A percentile compares a stretch with the other conserved stretches of the same genome.
phyloP scores from a whole-genome alignment of 2,888 invertebrate genomes.

The Cheilosia vulpina region DNA sequence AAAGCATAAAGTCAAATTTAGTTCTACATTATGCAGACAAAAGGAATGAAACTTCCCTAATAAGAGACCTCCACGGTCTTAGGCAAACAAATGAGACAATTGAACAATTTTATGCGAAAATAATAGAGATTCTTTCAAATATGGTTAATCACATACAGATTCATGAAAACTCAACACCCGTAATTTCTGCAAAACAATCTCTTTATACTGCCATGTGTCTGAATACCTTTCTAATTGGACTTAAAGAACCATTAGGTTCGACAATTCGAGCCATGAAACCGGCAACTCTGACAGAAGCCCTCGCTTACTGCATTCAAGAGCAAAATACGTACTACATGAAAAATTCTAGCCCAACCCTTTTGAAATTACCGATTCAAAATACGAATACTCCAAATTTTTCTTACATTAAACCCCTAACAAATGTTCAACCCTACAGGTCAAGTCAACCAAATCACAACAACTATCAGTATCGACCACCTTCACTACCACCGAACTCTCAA shows the following conservation, averaged over 20 bases:
- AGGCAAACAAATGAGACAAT: too few species aligned
- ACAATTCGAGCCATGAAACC: constrained; percentile 59
- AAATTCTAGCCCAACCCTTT: not conserved
- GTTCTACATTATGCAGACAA: constrained; percentile 26
- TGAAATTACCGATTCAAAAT: not conserved
- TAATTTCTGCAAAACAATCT: too few species aligned
- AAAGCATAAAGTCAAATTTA: constrained; percentile 7
- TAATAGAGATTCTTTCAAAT: too few species aligned
- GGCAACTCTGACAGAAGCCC: constrained; percentile 28
- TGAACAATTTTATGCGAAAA: too few species aligned
- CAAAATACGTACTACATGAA: constrained; percentile 42
- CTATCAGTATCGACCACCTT: too few species aligned
- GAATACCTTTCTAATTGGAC: constrained; percentile 46
- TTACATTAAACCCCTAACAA: constrained; percentile 12
- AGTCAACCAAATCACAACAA: not conserved
- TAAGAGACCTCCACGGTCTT: constrained; percentile 10
- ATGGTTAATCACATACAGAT: too few species aligned
- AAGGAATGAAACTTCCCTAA: constrained; percentile 22
- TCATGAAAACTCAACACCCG: too few species aligned
- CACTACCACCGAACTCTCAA: not conserved
- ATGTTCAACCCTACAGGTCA: constrained; percentile 1
- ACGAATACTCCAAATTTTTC: constrained; percentile 4
- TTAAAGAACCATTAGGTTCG: constrained; percentile 60
- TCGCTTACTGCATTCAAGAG: constrained; percentile 54
- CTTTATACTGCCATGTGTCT: constrained; percentile 41